Evolutionary conservation across 2,888 invertebrate species (phyloP).

Genomic region (Zhengitettix transpicula): DNA sequence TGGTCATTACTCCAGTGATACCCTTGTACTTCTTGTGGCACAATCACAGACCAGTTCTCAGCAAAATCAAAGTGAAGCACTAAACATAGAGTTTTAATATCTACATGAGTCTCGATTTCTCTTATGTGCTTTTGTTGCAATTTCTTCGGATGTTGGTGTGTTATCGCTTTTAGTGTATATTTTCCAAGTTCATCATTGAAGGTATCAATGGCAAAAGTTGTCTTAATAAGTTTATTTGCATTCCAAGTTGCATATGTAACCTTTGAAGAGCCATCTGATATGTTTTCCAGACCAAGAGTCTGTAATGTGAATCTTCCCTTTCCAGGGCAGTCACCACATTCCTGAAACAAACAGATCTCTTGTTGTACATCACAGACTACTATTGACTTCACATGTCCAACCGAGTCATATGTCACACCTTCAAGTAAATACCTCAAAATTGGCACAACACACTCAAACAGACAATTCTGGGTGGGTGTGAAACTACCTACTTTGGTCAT

Average conservation of each 20-base stretch:
- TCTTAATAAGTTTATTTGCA: neutral
- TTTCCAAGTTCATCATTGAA: neutral
- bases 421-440: slow-evolving; percentile 5
- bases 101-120: neutral
- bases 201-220: neutral
- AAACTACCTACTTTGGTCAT: slow-evolving; percentile 2
- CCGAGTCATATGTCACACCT: too few species aligned
- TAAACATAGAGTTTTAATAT: neutral
- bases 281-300: neutral
- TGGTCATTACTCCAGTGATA: neutral
- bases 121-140: neutral
- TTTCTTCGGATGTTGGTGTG: neutral
- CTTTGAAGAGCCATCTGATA: neutral
- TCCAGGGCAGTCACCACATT: neutral
- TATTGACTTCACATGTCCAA: neutral
- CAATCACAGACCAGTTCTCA: too few species aligned
- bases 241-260: neutral
- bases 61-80: neutral
- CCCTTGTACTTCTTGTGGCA: too few species aligned
- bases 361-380: neutral
- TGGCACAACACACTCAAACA: slow-evolving; percentile 6
- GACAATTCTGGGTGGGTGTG: too few species aligned
- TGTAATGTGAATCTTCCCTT: neutral
- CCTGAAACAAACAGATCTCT: neutral
- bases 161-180: neutral